Evolutionary conservation across 2,888 invertebrate species (phyloP), one percentile per base, ranked within the genome.

Genomic region (Zhengitettix transpicula): DNA sequence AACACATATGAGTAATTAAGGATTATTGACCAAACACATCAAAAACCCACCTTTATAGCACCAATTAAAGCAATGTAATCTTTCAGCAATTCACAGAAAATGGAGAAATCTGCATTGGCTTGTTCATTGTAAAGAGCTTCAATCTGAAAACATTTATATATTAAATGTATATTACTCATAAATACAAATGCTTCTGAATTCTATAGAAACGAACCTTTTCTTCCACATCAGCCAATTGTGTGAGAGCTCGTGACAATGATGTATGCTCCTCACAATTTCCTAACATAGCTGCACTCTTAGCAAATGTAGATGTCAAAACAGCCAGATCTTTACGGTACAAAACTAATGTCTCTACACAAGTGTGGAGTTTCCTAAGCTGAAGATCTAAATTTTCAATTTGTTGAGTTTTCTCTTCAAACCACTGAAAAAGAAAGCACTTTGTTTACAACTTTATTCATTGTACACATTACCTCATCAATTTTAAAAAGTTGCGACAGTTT

Each of bases 361-460:
- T 78, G 72, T 89, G 89, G 57, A 97, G 76, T 66, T 93, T 90
- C 54, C 91, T 82, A 60, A 98, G 77, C 70, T 95, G 92, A 16
- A 81, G 78, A 71, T 99, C 97, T 40, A 98, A 77, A 47, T 86
- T 87, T 70, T 98, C 97, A 52, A 98, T 83, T 72, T 95, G 93
- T 9, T 84, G 81, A 40, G 89, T 84, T 69, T 94, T 94, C 72
- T 99, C 97, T 72, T 98, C 97, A 76, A 99, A 99, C 99, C 99
- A 99, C 92, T 96, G 68, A 28, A 75, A 75, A 64, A 58, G 62
- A 58, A n/a, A n/a, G n/a, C 10, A 16, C 11, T 51, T 28, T 28
- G 7, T 28, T 5, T 28, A 28, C n/a, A n/a, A n/a, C 28, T 28
- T 28, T 28, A 28, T 28, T 28, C 28, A 28, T 47, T 7, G 47